Conservation (phyloP, 2,797 vertebrate genomes). For the Phrynocephalus vlangalii region DNA sequence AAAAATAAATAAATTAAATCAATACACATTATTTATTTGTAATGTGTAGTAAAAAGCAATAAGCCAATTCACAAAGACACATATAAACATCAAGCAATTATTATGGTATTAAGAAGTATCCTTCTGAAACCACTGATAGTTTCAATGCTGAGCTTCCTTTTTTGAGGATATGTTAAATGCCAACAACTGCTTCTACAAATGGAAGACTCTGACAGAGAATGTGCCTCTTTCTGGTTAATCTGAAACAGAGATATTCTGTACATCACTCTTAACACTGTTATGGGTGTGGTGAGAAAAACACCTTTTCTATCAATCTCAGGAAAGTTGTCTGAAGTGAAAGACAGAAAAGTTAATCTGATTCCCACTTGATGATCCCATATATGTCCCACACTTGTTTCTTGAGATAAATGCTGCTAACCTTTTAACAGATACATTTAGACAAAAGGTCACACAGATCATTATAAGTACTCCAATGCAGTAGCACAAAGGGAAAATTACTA, state of each 20-base stretch:
- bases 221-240: not conserved
- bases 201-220: not conserved
- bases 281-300: conserved; percentile 3
- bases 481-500: conserved; percentile 6
- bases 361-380: conserved; percentile 20
- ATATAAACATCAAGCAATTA: not conserved
- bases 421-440: conserved; percentile 24
- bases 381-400: not conserved
- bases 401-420: conserved; percentile 31
- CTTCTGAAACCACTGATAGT: not conserved
- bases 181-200: conserved; percentile 1
- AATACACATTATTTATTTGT: not conserved
- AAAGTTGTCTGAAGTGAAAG: conserved; percentile 6
- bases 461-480: conserved; percentile 18
- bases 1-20: no score
- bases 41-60: not conserved
- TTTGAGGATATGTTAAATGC: not conserved
- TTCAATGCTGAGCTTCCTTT: not conserved
- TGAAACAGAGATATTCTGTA: conserved; percentile 17
- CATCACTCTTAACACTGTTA: not conserved
- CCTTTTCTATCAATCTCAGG: conserved; percentile 6
- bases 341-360: conserved; percentile 22
- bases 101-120: not conserved
- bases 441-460: conserved; percentile 30
- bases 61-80: conserved; percentile 10